Evolutionary conservation across 2,797 vertebrate species (phyloP).

Genomic region (Anguilla marmorata): DNA sequence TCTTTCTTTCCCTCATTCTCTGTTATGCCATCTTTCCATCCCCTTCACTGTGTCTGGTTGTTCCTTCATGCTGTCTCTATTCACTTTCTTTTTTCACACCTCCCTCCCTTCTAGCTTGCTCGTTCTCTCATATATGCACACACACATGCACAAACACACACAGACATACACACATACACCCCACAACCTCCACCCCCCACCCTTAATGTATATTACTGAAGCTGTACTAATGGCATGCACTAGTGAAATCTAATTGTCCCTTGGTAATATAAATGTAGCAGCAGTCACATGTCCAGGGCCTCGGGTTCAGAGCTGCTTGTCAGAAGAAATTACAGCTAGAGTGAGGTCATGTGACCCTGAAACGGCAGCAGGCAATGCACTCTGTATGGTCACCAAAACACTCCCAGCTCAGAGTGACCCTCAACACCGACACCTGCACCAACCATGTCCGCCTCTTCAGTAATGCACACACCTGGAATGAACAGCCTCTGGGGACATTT

Average conservation of each 20-base stretch:
- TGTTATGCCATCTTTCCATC: not conserved
- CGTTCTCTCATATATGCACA: not conserved
- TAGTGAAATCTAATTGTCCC: constrained; percentile 6
- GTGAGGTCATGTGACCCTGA: constrained; percentile 6
- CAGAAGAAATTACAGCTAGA: constrained; percentile 9
- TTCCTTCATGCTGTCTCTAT: not conserved
- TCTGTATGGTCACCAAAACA: not conserved
- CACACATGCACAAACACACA: not conserved
- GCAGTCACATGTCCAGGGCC: not conserved
- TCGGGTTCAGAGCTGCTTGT: not conserved
- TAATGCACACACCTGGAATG: not conserved
- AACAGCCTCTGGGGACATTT: not conserved
- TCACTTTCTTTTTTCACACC: too few relatives aligned
- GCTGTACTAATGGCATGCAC: not conserved
- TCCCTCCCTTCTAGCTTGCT: not conserved
- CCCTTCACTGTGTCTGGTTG: not conserved
- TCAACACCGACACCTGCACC: not conserved
- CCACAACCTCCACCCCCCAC: not conserved
- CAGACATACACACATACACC: not conserved
- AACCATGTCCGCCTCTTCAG: not conserved
- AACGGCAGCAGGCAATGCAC: not conserved
- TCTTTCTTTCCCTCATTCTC: not conserved
- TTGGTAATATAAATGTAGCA: not conserved
- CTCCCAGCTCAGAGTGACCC: not conserved
- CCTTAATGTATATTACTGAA: not conserved